A percentile compares a stretch with the other conserved stretches of the same genome.
Evolutionary conservation across 2,888 invertebrate genomes (phyloP).

Genomic region (Troides oblongomaculatus): DNA sequence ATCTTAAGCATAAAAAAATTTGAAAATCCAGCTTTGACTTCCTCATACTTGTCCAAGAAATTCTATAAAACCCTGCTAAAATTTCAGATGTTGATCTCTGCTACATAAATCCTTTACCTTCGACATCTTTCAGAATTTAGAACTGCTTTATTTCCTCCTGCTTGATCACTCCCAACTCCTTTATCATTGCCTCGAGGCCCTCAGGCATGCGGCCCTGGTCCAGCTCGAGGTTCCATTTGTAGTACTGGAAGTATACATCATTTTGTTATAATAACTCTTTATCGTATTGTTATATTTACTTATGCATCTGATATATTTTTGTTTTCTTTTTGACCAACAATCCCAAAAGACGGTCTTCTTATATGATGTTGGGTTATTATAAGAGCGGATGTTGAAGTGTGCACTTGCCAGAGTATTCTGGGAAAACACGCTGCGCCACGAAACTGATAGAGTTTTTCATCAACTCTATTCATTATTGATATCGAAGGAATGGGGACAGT

Average conservation of each 20-base stretch:
- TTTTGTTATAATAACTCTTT: too few species aligned
- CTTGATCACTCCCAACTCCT: slow-evolving; percentile 86
- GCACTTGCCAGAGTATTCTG: too few species aligned
- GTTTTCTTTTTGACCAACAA: too few species aligned
- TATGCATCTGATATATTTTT: too few species aligned
- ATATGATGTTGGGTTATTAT: background rate
- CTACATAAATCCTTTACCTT: slow-evolving; percentile 17
- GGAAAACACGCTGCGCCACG: too few species aligned
- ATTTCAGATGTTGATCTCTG: slow-evolving; percentile 20
- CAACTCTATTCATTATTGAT: too few species aligned
- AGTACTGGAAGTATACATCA: slow-evolving; percentile 81
- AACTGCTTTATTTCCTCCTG: slow-evolving; percentile 77
- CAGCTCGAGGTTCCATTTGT: slow-evolving; percentile 88
- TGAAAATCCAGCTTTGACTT: slow-evolving; percentile 8
- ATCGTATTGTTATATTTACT: too few species aligned
- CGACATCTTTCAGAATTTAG: slow-evolving; percentile 33
- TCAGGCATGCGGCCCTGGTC: slow-evolving; percentile 91
- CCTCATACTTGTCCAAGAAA: slow-evolving; percentile 17
- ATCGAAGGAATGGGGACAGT: too few species aligned
- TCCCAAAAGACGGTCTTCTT: too few species aligned
- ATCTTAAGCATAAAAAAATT: background rate
- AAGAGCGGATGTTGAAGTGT: too few species aligned
- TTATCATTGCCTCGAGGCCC: slow-evolving; percentile 86
- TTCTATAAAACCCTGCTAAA: slow-evolving; percentile 20
- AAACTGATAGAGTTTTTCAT: too few species aligned